Percentiles rank a stretch among this genome's conserved stretches.
Evolutionary conservation across 2,113 vertebrate genomes (phyloP).

Genomic region (Tapirus terrestris): DNA sequence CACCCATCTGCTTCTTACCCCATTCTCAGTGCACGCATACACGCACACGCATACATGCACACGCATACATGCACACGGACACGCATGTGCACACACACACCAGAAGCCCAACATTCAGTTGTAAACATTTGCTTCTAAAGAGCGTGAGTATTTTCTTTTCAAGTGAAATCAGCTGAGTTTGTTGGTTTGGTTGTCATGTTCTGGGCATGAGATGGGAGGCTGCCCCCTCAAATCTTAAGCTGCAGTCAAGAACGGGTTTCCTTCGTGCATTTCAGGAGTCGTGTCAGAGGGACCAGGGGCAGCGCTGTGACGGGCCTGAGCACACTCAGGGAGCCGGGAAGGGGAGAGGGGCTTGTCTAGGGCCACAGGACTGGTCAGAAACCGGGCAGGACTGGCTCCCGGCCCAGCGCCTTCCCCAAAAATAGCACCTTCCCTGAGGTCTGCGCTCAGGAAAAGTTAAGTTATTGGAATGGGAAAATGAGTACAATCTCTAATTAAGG

Average conservation of each 20-base stretch:
- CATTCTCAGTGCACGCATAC: rapidly evolving
- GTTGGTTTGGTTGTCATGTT: not conserved
- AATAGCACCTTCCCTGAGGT: rapidly evolving
- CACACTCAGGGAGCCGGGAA: rapidly evolving
- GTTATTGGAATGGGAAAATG: not conserved
- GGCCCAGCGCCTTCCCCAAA: rapidly evolving
- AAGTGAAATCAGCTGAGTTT: rapidly evolving
- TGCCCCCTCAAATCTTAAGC: not conserved
- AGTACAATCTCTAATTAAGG: not conserved
- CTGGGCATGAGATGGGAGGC: not conserved
- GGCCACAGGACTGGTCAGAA: not conserved
- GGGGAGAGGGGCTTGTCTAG: not conserved
- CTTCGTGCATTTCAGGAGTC: rapidly evolving
- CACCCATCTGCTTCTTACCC: not conserved
- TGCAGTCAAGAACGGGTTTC: not conserved
- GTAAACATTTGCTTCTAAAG: not conserved
- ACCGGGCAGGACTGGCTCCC: rapidly evolving
- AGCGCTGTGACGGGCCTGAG: not conserved
- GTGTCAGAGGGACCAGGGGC: not conserved
- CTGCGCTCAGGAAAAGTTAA: not conserved
- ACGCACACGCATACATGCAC: too few relatives aligned
- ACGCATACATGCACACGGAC: rapidly evolving
- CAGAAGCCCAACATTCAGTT: rapidly evolving
- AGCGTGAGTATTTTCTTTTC: not conserved
- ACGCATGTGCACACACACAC: rapidly evolving